Base-by-base conservation (phyloP, 1,140 invertebrate species). In the Bombus waltoni region DNA sequence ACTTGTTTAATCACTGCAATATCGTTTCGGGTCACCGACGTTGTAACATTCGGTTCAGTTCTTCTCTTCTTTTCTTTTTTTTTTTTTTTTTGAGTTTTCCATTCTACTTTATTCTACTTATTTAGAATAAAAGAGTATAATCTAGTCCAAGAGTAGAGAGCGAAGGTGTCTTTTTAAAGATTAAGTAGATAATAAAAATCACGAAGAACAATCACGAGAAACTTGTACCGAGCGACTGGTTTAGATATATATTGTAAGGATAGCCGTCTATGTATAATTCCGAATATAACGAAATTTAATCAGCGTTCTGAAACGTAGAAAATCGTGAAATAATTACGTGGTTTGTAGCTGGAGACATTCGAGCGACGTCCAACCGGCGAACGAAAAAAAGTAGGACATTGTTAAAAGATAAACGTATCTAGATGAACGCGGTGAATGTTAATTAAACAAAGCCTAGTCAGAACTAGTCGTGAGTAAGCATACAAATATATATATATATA, bases 61-160 rank as follows among this genome's bases (percentile, higher is more conserved):
- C 93, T 86, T 32, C 32, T 32, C 32, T 32, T 32, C 32, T 32
- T 32, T 90, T 80, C 93, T 92, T 53, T 92, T 92, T 90, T 80
- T 93, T 92, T 53, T 92, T 92, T 87, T 91, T 78, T 93, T 92
- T 93, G 72, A 86, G 88, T 93, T 91, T 76, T 73, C 62, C 70
- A 87, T 94, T 94, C 91, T 93, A 82, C 81, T 74, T 92, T 91
- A 89, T 94, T 93, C 91, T 91, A 89, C 72, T 87, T 28, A 68
- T 57, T 85, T 91, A 85, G 92, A 93, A 91, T 91, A 90, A 89
- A 92, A 91, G 94, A 95, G 94, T 94, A 92, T 88, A 74, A 83
- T 95, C 93, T 95, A 94, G 94, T 94, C 93, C 81, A 93, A 93
- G 44, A 42, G 25, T 25, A 18, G 66, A 25, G 38, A 4, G 15